Evolutionary conservation across 1,140 invertebrate species (phyloP).

Genomic region (Musca domestica): DNA sequence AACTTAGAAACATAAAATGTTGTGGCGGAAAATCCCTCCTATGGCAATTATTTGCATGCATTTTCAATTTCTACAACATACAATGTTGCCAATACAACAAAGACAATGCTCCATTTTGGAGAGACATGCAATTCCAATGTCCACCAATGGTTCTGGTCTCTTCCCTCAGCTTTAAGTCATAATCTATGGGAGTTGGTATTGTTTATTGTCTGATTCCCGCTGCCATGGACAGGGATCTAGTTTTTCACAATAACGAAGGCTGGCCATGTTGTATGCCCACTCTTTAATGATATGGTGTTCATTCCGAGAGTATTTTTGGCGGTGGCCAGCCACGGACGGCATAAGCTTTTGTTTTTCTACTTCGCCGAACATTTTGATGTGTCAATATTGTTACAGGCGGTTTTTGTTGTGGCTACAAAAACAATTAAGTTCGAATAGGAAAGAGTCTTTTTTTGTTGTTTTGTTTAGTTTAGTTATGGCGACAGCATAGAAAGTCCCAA

Average conservation of each 20-base stretch:
- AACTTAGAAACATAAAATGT: no score
- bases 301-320: background rate
- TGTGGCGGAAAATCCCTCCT: no score
- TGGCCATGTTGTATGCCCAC: background rate
- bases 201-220: constrained; percentile 4
- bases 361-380: constrained; percentile 37
- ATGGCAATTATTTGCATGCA: no score
- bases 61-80: no score
- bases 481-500: background rate
- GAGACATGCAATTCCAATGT: no score
- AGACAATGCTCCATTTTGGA: no score
- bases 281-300: background rate
- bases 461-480: background rate
- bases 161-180: background rate
- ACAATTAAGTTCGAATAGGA: background rate
- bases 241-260: background rate
- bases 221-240: background rate
- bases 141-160: no score
- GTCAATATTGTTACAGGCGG: constrained; percentile 41
- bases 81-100: no score
- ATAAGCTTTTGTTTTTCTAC: constrained; percentile 9
- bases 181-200: constrained; percentile 12
- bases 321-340: background rate
- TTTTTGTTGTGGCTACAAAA: constrained; percentile 19
- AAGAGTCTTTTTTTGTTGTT: background rate